phyloP scores from a whole-genome alignment of 2,113 vertebrate species.

The Phocoena sinus region DNA sequence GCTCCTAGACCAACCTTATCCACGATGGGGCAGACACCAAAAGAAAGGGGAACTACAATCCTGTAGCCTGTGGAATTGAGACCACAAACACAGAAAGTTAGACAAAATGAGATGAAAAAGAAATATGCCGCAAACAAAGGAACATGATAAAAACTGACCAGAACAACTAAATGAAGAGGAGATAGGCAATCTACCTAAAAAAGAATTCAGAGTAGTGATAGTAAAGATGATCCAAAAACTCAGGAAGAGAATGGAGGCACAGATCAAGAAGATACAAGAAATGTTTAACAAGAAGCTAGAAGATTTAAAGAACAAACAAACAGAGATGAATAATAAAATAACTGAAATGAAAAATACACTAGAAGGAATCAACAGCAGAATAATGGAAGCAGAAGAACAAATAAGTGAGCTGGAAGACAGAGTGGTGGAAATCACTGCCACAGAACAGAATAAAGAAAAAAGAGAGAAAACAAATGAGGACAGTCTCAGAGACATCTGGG shows the following conservation, averaged over 20 bases:
- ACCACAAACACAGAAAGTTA: background rate
- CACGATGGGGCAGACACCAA: background rate
- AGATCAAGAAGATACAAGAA: background rate
- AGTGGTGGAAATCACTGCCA: background rate
- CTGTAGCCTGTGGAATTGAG: background rate
- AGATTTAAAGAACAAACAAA: background rate
- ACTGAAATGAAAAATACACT: background rate
- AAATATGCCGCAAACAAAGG: background rate
- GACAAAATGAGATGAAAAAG: too few relatives aligned
- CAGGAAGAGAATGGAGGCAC: background rate
- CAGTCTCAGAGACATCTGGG: background rate
- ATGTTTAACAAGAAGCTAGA: background rate
- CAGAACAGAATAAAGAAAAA: background rate
- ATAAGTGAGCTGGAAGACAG: background rate
- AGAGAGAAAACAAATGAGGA: background rate
- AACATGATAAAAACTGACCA: background rate
- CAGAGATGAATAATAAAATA: background rate
- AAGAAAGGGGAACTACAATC: background rate
- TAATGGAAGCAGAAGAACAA: background rate
- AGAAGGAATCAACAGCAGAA: background rate
- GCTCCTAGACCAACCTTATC: background rate
- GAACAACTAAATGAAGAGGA: background rate
- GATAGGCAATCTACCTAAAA: background rate
- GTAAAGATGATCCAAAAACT: background rate
- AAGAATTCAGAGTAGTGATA: background rate